Evolutionary conservation across 1,140 invertebrate species (phyloP).

Genomic region (Acromyrmex charruanus): DNA sequence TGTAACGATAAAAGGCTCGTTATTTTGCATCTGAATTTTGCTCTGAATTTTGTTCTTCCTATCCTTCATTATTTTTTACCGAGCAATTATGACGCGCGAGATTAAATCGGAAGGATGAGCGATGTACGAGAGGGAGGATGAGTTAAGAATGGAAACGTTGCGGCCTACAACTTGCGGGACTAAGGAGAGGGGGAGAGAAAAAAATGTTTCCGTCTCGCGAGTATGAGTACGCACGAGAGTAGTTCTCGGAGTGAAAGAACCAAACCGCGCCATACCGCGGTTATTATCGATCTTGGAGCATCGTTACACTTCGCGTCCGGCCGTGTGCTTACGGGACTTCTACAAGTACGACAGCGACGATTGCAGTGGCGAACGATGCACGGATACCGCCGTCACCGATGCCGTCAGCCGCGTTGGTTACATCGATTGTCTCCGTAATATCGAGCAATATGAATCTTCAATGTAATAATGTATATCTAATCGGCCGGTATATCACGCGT

Average conservation of each 20-base stretch:
- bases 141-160: slow-evolving; percentile 4
- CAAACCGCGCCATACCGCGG: slow-evolving; percentile 63
- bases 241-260: slow-evolving; percentile 65
- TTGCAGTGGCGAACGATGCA: slow-evolving; percentile 50
- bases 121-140: slow-evolving; percentile 34
- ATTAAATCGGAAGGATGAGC: not conserved
- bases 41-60: slow-evolving; percentile 5
- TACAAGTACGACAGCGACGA: slow-evolving; percentile 76
- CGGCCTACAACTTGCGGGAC: not conserved
- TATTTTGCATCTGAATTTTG: too few relatives aligned
- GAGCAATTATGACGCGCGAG: slow-evolving; percentile 34
- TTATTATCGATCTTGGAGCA: slow-evolving; percentile 75
- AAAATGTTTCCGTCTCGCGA: slow-evolving; percentile 71
- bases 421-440: slow-evolving; percentile 70
- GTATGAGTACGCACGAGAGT: slow-evolving; percentile 54
- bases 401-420: slow-evolving; percentile 36
- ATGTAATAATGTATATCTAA: slow-evolving; percentile 67
- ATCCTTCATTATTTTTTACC: slow-evolving; percentile 48
- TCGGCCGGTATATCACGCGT: not conserved
- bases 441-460: slow-evolving; percentile 66
- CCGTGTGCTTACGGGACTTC: slow-evolving; percentile 72
- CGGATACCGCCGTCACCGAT: not conserved
- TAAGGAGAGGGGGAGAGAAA: slow-evolving; percentile 34
- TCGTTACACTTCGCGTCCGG: slow-evolving; percentile 73
- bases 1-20: too few relatives aligned